These are phyloP conservation scores for Tragelaphus buxtoni DNA, from an alignment of 2,113 vertebrate genomes.

Conservation along the genomic window DNA sequence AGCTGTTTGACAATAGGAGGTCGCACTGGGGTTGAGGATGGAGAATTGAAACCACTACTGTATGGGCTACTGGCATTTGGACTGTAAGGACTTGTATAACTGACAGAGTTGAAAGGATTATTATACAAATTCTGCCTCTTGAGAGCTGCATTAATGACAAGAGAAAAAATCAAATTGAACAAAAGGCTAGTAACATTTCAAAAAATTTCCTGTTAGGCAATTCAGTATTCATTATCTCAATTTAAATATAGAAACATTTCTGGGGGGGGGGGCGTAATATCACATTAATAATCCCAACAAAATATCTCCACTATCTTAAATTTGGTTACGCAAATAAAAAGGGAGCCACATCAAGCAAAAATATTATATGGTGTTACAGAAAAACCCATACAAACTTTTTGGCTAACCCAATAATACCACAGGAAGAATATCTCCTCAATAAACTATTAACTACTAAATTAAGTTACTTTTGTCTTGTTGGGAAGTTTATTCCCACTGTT, in stretches of 20 bases:
- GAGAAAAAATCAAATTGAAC: conserved; percentile 14
- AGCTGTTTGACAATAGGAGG: conserved; percentile 93
- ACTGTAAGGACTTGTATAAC: conserved; percentile 90
- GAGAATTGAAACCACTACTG: conserved; percentile 96
- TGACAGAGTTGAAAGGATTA: conserved; percentile 87
- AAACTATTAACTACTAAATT: not conserved
- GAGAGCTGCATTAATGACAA: conserved; percentile 82
- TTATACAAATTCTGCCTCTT: conserved; percentile 94
- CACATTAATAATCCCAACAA: conserved; percentile 3
- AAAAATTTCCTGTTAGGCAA: not conserved
- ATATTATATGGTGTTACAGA: not conserved
- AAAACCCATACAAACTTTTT: not conserved
- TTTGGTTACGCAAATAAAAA: not conserved
- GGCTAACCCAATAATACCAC: not conserved
- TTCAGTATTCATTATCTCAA: conserved; percentile 1
- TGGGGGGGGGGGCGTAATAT: not conserved
- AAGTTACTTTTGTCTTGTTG: not conserved
- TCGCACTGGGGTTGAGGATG: conserved; percentile 92
- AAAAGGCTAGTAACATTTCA: not conserved
- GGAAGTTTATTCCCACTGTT: not conserved
- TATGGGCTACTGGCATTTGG: conserved; percentile 93
- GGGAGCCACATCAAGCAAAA: not conserved
- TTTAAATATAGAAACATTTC: conserved; percentile 36
- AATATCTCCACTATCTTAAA: conserved; percentile 10
- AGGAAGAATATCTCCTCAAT: not conserved